Conservation (phyloP, 1,140 invertebrate genomes). For the Brachionus sp. region DNA sequence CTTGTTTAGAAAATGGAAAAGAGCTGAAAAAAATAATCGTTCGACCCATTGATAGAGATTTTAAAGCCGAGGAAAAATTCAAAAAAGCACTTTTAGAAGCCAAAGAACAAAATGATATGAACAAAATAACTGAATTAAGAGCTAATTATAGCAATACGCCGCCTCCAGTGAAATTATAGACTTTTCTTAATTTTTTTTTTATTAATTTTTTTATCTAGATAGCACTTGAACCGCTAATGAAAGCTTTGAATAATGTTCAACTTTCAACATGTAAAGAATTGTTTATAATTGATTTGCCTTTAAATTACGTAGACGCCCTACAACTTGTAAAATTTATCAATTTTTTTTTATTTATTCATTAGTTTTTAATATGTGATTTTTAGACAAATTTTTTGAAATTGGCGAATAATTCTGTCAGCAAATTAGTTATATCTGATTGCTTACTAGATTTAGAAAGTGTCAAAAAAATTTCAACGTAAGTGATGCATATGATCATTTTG, state of each 20-base stretch:
- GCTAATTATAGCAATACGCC: conserved; percentile 22
- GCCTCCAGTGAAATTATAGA: neutral
- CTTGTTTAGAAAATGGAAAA: conserved; percentile 27
- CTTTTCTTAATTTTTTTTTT: neutral
- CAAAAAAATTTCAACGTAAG: conserved; percentile 50
- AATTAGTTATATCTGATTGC: conserved; percentile 54
- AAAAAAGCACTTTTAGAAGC: conserved; percentile 34
- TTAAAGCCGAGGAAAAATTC: conserved; percentile 32
- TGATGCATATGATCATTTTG: too few relatives aligned
- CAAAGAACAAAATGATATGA: neutral
- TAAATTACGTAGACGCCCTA: conserved; percentile 4
- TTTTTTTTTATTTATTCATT: neutral
- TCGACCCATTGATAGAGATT: conserved; percentile 11
- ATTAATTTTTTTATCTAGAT: neutral
- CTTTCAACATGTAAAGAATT: conserved; percentile 33
- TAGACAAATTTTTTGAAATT: conserved; percentile 42
- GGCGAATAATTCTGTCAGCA: conserved; percentile 45
- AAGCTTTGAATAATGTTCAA: conserved; percentile 31
- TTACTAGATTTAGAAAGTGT: conserved; percentile 51
- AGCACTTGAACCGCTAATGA: conserved; percentile 27
- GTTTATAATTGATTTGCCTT: conserved; percentile 38
- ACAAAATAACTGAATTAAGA: neutral
- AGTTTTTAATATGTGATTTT: neutral
- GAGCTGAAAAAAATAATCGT: conserved; percentile 17
- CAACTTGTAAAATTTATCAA: neutral